Base-by-base conservation (phyloP, 2,888 invertebrate species). In the Morpho deidamia region DNA sequence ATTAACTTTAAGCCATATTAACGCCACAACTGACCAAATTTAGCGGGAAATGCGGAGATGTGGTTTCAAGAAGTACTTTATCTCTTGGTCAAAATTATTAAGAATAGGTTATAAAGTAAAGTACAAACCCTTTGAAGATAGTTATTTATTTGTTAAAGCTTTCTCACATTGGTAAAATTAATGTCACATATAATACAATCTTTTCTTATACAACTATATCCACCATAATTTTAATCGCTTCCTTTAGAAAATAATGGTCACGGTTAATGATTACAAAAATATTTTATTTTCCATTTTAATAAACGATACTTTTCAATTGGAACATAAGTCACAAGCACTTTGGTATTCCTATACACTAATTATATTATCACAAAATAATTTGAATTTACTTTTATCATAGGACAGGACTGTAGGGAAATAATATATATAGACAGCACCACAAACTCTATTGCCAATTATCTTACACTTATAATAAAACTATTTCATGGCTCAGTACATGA, bases 81-180 rank as follows among this genome's bases (percentile, higher is more conserved):
- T 23, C 23, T 23, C 23, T 23, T 23, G 23, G 23, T 23, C 23
- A 23, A 23, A 23, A 23, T 23, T 23, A 23, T 23, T 23, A 23
- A 23, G 23, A 23, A 23, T 23, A 23, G 23, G 23, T 23, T 23
- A 2, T 23, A 23, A 23, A 14, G 14, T 5, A 23, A 23, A 23
- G 23, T 1, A 23, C 5, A 23, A 3, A 23, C 2, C 23, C 23
- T 37, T 45, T 46, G 23, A 12, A 39, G 37, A 35, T 53, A 23
- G 42, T 51, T 51, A 52, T 62, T 61, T 55, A 76, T 37, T 37
- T 74, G 71, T 67, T 70, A 66, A 63, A 64, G 63, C 64, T 63
- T 60, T 42, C 45, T 61, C 56, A 64, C 58, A 65, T 61, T 59
- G 57, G 56, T 61, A 60, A 52, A 61, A 58, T 49, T 32, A 39